Base-by-base conservation (phyloP, 2,888 invertebrate species). In the Synergus japonicus region DNA sequence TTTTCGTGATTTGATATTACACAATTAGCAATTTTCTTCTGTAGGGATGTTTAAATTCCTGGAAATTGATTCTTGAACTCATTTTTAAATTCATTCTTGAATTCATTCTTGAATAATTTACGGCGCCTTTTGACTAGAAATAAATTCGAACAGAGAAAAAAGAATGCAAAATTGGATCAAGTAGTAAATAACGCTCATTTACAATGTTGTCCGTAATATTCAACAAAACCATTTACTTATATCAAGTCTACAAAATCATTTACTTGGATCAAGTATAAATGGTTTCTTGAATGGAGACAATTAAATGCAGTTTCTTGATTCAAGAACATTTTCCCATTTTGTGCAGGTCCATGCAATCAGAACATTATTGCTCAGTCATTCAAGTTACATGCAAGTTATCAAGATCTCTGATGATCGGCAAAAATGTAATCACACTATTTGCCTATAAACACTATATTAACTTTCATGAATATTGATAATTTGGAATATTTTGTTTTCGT, bases 311-410 rank as follows among this genome's bases (percentile, higher is more conserved):
- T 29, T 29, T 29, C 29, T 29, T 29, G 29, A 29, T 29, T 29
- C 29, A 29, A 29, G 29, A 29, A 29, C 3, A 29, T 29, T 29
- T 29, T 29, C 29, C n/a, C 67, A 12, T 37, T 1, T 22, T 44
- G 9, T 67, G 1, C 22, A 44, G 2, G 8, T 49, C 12, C 15
- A 7, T 15, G 29, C 37, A 69, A 69, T 49, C 37, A 49, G 12
- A 46, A 69, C 49, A 37, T 49, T 15, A 69, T 29, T 13, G 69
- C n/a, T 49, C 15, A 69, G 29, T 49, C 69, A 69, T 54, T 54
- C 49, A 49, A n/a, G 15, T 69, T 69, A 69, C 69, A 69, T 54
- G 37, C 49, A 49, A n/a, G 15, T 69, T 69, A 69, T 69, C 49
- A 49, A 46, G 29, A 37, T 54, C 29, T 54, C 4, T 29, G 29